A percentile compares a stretch with the other conserved stretches of the same genome.
These are phyloP conservation scores for Phthorimaea operculella DNA, from an alignment of 1,140 invertebrate genomes.

Conservation along the genomic window DNA sequence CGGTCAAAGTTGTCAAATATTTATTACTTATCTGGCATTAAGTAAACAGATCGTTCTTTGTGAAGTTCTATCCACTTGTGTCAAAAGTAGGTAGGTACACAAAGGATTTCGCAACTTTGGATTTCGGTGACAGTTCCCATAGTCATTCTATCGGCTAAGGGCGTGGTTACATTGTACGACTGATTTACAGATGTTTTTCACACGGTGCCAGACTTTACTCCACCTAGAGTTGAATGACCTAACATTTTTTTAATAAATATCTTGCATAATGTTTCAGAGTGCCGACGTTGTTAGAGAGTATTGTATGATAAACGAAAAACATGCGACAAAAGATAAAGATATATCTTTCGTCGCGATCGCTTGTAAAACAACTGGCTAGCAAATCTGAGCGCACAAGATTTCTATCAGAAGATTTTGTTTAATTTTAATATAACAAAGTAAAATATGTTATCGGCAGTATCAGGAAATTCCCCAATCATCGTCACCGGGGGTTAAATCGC, in stretches of 20 bases:
- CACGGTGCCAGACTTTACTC: constrained; percentile 28
- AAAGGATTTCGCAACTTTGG: constrained; percentile 24
- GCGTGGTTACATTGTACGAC: constrained; percentile 22
- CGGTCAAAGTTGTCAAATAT: not conserved
- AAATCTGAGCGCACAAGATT: too few species aligned
- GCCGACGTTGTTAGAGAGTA: not conserved
- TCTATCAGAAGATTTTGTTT: too few species aligned
- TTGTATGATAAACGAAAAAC: constrained; percentile 10
- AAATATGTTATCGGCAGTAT: too few species aligned
- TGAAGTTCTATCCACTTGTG: constrained; percentile 8
- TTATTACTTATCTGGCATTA: not conserved
- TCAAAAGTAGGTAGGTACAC: constrained; percentile 14
- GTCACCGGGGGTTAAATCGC: too few species aligned
- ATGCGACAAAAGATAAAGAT: too few species aligned
- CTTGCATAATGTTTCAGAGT: constrained; percentile 23
- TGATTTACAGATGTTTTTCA: constrained; percentile 27
- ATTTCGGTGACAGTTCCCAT: constrained; percentile 23
- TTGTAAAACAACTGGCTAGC: too few species aligned
- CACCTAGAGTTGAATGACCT: constrained; percentile 45
- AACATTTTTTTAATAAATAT: constrained; percentile 29
- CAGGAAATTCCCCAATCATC: too few species aligned
- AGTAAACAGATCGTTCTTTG: constrained; percentile 9
- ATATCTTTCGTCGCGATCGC: too few species aligned
- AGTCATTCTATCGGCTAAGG: constrained; percentile 26
- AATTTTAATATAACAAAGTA: too few species aligned